These are phyloP conservation scores for Leucopternis melanops DNA, from an alignment of 2,113 vertebrate species.

Conservation along the genomic window DNA sequence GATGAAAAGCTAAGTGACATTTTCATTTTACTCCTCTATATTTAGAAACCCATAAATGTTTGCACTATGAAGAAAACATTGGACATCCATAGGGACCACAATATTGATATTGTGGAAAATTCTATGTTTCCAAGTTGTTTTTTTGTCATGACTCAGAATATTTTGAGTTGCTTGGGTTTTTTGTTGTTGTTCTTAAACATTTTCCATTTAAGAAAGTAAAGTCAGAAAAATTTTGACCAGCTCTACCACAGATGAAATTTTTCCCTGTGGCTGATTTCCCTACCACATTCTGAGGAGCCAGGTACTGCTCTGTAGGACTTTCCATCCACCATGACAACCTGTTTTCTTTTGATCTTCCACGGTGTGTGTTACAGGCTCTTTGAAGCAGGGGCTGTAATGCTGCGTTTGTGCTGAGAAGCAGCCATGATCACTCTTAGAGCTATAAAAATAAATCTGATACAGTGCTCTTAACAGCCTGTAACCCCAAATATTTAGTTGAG, in stretches of 20 bases:
- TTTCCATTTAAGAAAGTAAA: not conserved
- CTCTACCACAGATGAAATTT: not conserved
- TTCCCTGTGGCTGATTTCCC: not conserved
- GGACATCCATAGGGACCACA: not conserved
- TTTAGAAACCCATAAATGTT: not conserved
- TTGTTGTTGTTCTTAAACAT: not conserved
- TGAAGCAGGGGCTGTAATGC: not conserved
- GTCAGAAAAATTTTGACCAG: not conserved
- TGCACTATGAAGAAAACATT: not conserved
- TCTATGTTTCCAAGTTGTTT: not conserved
- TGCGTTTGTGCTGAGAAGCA: not conserved
- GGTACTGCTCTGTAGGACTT: not conserved
- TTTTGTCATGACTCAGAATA: not conserved
- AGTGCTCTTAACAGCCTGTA: not conserved
- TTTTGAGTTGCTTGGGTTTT: not conserved
- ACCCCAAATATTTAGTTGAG: slow-evolving; percentile 19
- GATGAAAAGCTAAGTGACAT: not conserved
- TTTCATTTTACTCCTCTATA: not conserved
- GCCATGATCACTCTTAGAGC: not conserved
- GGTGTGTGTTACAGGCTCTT: not conserved
- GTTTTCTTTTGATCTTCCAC: not conserved
- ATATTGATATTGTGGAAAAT: not conserved
- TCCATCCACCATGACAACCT: not conserved
- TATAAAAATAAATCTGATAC: not conserved
- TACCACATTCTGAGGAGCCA: not conserved